Evolutionary conservation across 2,888 invertebrate species (phyloP).

Genomic region (Reticulitermes lucifugus): DNA sequence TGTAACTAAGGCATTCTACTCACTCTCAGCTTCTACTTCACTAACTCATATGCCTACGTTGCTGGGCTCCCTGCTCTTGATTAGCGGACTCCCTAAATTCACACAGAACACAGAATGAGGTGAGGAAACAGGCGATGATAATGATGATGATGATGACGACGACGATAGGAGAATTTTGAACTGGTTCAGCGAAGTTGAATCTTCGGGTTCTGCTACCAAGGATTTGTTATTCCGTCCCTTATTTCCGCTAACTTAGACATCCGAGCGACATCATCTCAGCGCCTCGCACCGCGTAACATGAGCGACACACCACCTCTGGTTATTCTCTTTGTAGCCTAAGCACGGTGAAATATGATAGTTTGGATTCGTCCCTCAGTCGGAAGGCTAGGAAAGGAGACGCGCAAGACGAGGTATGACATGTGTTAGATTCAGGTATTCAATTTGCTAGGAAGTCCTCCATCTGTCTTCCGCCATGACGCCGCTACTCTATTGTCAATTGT

Average conservation of each 20-base stretch:
- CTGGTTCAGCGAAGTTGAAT: no score
- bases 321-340: neutral
- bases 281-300: neutral
- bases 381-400: neutral
- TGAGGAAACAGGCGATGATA: no score
- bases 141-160: no score
- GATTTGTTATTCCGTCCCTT: no score
- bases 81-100: no score
- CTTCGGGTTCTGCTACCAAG: no score
- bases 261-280: neutral
- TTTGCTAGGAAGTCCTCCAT: neutral
- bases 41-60: no score
- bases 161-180: no score
- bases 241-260: neutral
- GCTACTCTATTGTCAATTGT: neutral
- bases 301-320: neutral
- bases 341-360: neutral
- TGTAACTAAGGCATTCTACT: no score
- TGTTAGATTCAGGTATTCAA: neutral
- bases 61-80: no score
- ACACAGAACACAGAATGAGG: no score
- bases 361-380: neutral
- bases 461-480: conserved; percentile 7
- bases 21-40: no score
- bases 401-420: neutral